Evolutionary conservation across 2,797 vertebrate species (phyloP).

Genomic region (Saxicola maurus): DNA sequence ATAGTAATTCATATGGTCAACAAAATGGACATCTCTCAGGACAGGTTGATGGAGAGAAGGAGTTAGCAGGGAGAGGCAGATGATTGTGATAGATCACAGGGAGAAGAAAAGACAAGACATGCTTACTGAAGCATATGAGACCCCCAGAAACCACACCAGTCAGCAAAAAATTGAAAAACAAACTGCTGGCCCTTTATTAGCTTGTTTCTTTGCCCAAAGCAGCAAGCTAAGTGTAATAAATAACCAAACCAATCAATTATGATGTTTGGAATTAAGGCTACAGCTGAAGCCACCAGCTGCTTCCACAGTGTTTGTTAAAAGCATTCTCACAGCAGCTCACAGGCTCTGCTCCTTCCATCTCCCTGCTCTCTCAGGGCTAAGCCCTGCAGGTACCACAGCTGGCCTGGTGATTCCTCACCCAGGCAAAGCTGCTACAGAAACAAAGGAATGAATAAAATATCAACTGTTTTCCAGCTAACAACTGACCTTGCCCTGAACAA

Average conservation of each 20-base stretch:
- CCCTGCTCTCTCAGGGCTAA: neutral
- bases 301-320: neutral
- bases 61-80: slow-evolving; percentile 61
- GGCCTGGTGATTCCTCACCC: neutral
- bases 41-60: slow-evolving; percentile 72
- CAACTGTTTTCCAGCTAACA: neutral
- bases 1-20: slow-evolving; percentile 82
- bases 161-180: slow-evolving; percentile 78
- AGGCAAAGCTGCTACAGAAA: neutral
- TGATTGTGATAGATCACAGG: slow-evolving; percentile 85
- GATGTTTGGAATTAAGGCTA: slow-evolving; percentile 68
- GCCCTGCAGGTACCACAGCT: neutral
- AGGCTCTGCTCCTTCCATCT: neutral
- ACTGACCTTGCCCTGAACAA: neutral
- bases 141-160: slow-evolving; percentile 71
- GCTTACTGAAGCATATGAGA: slow-evolving; percentile 82
- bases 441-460: neutral
- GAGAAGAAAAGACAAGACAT: slow-evolving; percentile 78
- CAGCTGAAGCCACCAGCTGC: neutral
- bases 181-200: slow-evolving; percentile 74
- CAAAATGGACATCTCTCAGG: slow-evolving; percentile 79
- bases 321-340: neutral
- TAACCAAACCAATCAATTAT: slow-evolving; percentile 74
- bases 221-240: slow-evolving; percentile 69
- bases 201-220: slow-evolving; percentile 70